phyloP scores from a whole-genome alignment of 2,888 invertebrate genomes.

The Monoplex corrugatus region DNA sequence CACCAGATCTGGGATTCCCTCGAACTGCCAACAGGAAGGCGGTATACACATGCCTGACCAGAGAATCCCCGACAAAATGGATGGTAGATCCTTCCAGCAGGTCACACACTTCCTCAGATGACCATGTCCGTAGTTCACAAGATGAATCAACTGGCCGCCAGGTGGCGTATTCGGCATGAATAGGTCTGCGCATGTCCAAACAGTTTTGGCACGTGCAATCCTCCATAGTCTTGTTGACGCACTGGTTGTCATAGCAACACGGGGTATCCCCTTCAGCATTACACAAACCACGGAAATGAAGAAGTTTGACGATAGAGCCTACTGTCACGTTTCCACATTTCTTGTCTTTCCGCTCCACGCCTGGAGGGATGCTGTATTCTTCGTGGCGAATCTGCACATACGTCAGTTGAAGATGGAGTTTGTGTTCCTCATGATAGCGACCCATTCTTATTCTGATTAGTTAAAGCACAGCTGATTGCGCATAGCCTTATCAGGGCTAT shows the following conservation, averaged over 20 bases:
- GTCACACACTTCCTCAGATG: conserved; percentile 33
- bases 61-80: conserved; percentile 53
- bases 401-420: too few species aligned
- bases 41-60: conserved; percentile 53
- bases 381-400: too few species aligned
- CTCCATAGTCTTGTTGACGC: conserved; percentile 37
- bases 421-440: too few species aligned
- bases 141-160: conserved; percentile 50
- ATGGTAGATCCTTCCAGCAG: conserved; percentile 44
- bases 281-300: conserved; percentile 57
- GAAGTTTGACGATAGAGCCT: too few species aligned
- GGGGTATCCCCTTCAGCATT: conserved; percentile 53
- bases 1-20: conserved; percentile 23
- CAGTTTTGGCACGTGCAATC: conserved; percentile 53
- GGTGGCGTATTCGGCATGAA: conserved; percentile 58
- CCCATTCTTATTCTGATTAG: too few species aligned
- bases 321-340: too few species aligned
- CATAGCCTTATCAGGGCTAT: too few species aligned
- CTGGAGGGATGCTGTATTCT: too few species aligned
- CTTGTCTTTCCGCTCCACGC: too few species aligned
- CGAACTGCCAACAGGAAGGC: conserved; percentile 44
- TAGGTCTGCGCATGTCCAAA: conserved; percentile 49
- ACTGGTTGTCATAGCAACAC: conserved; percentile 56
- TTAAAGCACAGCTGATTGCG: too few species aligned
- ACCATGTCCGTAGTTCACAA: conserved; percentile 35